These are phyloP conservation scores for Protobothrops flavoviridis DNA, from an alignment of 2,113 vertebrate genomes.

Conservation along the genomic window DNA sequence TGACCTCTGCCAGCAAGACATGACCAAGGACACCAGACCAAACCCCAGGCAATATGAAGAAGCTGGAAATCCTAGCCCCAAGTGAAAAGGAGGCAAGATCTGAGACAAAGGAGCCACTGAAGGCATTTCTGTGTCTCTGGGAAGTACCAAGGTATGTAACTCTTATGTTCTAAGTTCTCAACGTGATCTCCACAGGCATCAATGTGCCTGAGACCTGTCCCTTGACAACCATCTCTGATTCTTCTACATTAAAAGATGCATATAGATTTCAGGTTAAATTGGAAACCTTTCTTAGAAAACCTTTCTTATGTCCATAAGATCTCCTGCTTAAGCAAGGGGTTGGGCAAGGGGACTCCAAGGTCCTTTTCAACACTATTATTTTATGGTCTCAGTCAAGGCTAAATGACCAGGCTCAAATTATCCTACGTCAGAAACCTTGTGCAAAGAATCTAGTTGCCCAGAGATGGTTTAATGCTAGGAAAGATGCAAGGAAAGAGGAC, in stretches of 20 bases:
- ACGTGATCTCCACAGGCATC: not conserved
- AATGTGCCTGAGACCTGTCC: not conserved
- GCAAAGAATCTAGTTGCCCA: no score
- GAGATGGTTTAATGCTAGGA: no score
- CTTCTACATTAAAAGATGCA: not conserved
- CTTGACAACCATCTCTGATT: not conserved
- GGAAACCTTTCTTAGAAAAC: not conserved
- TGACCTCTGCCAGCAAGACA: not conserved
- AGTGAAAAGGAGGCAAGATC: not conserved
- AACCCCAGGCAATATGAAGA: not conserved
- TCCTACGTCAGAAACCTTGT: no score
- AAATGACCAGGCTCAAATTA: no score
- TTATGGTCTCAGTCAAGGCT: no score
- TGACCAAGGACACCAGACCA: not conserved
- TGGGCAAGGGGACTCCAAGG: no score
- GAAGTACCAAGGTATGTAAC: not conserved
- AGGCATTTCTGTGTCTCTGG: not conserved
- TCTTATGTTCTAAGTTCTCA: not conserved
- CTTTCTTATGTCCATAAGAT: not conserved
- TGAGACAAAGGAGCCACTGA: not conserved
- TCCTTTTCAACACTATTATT: no score
- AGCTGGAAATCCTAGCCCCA: not conserved
- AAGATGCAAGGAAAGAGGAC: no score
- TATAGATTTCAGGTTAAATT: not conserved
- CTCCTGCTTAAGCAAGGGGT: no score